Conservation (phyloP, 2,888 invertebrate species). For the Caenorhabditis panamensis region DNA sequence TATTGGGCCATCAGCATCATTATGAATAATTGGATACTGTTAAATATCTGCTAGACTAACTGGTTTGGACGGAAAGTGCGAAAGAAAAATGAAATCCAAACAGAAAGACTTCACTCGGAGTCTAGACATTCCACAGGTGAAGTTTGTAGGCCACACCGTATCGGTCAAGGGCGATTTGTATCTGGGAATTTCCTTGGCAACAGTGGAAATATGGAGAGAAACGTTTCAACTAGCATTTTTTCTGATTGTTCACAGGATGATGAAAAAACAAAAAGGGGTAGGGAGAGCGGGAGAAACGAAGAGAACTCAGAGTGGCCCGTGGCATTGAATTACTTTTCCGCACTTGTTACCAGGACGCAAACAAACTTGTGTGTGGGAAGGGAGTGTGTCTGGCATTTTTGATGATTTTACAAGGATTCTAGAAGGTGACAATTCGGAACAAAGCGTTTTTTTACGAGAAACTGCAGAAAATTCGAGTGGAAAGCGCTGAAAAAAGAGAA, state of each 20-base stretch:
- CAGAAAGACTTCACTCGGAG: neutral
- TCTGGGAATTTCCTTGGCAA: too few species aligned
- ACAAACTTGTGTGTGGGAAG: constrained; percentile 15
- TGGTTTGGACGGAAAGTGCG: constrained; percentile 17
- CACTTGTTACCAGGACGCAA: constrained; percentile 47
- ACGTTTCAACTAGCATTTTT: neutral
- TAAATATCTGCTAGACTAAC: constrained; percentile 13
- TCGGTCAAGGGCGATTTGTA: neutral
- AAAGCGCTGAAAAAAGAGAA: neutral
- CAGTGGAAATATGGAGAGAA: neutral
- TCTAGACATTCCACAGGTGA: neutral
- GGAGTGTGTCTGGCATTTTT: neutral
- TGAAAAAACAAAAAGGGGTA: constrained; percentile 13
- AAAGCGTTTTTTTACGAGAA: neutral
- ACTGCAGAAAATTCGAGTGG: neutral
- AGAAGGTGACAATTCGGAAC: neutral
- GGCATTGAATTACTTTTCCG: constrained; percentile 54
- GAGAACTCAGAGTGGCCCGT: constrained; percentile 25
- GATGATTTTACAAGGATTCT: constrained; percentile 2
- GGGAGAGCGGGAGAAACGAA: constrained; percentile 8
- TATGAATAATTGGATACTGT: constrained; percentile 29
- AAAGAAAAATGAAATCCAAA: neutral
- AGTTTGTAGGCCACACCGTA: neutral
- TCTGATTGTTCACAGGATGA: neutral
- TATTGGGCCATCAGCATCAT: constrained; percentile 27